phyloP scores from a whole-genome alignment of 2,113 vertebrate species.

The Ariopsis seemanni region DNA sequence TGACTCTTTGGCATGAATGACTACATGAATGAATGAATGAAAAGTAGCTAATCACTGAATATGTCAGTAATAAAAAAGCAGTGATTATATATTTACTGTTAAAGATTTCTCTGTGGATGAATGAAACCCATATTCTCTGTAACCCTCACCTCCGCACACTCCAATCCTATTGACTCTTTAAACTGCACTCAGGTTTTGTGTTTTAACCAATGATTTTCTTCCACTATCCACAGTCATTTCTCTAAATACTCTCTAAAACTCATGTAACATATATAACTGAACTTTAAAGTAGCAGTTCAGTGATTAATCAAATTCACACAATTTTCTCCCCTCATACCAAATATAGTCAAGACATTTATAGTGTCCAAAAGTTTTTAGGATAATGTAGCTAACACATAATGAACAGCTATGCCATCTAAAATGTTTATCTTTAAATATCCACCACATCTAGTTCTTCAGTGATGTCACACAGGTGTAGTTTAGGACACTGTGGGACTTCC shows the following conservation, averaged over 20 bases:
- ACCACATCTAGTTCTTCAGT: neutral
- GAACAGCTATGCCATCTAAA: neutral
- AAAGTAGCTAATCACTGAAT: conserved; percentile 52
- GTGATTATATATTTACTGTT: conserved; percentile 45
- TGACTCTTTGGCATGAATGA: conserved; percentile 47
- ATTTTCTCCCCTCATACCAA: neutral
- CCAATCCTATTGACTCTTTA: conserved; percentile 23
- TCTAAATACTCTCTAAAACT: neutral
- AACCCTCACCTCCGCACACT: conserved; percentile 17
- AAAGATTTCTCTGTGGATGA: conserved; percentile 19
- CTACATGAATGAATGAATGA: conserved; percentile 42
- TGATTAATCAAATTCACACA: neutral
- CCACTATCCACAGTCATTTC: neutral
- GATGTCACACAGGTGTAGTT: neutral
- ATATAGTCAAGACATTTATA: neutral
- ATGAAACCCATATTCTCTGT: conserved; percentile 29
- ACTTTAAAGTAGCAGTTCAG: neutral
- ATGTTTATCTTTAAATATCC: neutral
- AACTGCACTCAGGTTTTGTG: conserved; percentile 53
- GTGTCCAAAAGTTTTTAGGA: neutral
- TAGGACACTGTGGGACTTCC: neutral
- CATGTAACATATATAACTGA: neutral
- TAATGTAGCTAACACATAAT: neutral
- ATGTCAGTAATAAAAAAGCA: conserved; percentile 39
- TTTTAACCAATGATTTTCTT: conserved; percentile 39